Evolutionary conservation across 2,797 vertebrate genomes (phyloP), one percentile per base, ranked within the genome.

Genomic region (Sebastes dallii): DNA sequence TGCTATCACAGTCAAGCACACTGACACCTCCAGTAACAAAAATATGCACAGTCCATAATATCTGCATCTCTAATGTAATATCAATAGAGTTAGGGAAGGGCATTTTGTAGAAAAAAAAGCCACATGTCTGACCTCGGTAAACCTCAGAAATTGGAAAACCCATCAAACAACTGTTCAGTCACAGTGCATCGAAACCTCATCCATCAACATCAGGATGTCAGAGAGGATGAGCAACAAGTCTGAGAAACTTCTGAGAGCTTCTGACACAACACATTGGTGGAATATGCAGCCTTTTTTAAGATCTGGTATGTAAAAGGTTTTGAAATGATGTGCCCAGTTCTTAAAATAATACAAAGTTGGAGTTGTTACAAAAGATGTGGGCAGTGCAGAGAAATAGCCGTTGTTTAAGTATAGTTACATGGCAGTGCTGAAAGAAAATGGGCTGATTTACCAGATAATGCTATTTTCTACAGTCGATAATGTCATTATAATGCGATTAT

Each of bases 11-110:
- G 25, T 66, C n/a, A 11, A 72, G 24, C 74, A 65, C 64, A 65
- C 52, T 50, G 75, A 79, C 76, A 73, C 56, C 13, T 67, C 32
- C 22, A 6, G 61, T 24, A 30, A 8, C 20, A 54, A 84, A 72
- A 78, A 56, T 11, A 81, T 74, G 56, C 65, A 74, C 32, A 68
- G n/a, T 78, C 56, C 20, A 62, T 82, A 66, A 72, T 73, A 70
- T 83, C 62, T 80, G 72, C 52, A 85, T 80, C 36, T 39, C 25
- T 84, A 76, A 87, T 82, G 72, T 54, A 46, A 81, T 70, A 82
- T 78, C 75, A 79, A 72, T 75, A 75, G 11, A 73, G 55, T 56
- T 46, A 4, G 55, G 12, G 25, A 55, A 22, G 30, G 67, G 46
- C 1, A 8, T 59, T 46, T 25, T 42, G 39, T 14, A 36, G 10